Base-by-base conservation (phyloP, 2,797 vertebrate genomes). In the Phyllotis vaccarum region DNA sequence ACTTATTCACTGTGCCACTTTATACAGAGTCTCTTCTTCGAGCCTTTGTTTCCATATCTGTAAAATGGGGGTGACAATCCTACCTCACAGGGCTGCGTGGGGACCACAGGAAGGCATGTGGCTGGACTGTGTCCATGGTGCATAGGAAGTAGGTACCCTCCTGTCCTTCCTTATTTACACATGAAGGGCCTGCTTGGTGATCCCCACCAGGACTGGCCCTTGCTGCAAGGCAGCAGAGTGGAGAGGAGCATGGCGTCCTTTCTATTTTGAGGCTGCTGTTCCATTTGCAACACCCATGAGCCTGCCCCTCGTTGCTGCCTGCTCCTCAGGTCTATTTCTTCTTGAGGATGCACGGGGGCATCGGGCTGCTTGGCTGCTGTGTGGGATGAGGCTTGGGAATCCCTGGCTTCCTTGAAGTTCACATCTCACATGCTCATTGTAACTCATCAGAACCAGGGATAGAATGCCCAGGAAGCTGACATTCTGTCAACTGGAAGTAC, bases 11-110 rank as follows among this genome's bases (percentile, higher is more conserved):
- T 85, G 16, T 95, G 52, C 81, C 68, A n/a, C 34, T 66, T 72
- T 31, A 54, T 74, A 60, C 2, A 43, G 29, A 78, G 89, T 62
- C 76, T 74, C 66, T 66, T 85, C 56, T 46, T 54, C n/a, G 43
- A 95, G 72, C 52, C 66, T 95, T 37, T 93, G 62, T 95, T 93
- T 95, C 54, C 34, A 70, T 13, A 52, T 86, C 75, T 96, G 24
- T 94, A 89, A 96, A 95, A 93, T 68, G 52, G 75, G 27, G 40
- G 8, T 68, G 40, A 66, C 92, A 74, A 90, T 56, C 60, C 90
- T 92, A 64, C 86, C 93, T 97, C 72, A 72, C 58, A 83, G 93
- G 88, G 68, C 31, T 91, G 12, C 49, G 31, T 58, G 88, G 91
- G 29, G 70, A n/a, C 56, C n/a, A 16, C 68, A 60, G 72, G 82